Conservation (phyloP, 30 jellyfish, hydroid and myxozoan genomes). For the Aurelia aurita complex sp. Pacific region DNA sequence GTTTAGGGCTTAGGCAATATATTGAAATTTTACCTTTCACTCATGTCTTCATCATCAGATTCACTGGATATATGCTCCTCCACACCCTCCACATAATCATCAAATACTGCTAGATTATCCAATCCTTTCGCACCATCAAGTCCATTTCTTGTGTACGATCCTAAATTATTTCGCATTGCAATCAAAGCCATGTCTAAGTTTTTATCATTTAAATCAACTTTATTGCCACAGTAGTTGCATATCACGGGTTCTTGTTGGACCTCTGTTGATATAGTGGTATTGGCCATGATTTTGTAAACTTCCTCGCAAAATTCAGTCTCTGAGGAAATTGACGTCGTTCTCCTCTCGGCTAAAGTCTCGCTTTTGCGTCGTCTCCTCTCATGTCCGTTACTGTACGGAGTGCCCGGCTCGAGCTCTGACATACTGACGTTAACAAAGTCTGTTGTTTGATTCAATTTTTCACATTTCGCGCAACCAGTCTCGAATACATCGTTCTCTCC, state of each 20-base stretch:
- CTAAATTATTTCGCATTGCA: conserved; percentile 72
- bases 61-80: neutral
- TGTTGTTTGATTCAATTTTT: neutral
- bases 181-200: conserved; percentile 65
- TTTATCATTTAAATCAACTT: conserved; percentile 72
- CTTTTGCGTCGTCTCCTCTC: neutral
- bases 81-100: conserved; percentile 10
- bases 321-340: conserved; percentile 28
- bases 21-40: neutral
- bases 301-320: conserved; percentile 67
- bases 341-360: neutral
- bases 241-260: conserved; percentile 61
- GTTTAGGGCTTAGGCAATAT: too few relatives aligned
- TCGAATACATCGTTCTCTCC: conserved; percentile 78
- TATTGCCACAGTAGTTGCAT: conserved; percentile 89
- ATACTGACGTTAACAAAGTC: conserved; percentile 31
- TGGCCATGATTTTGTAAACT: conserved; percentile 62
- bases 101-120: conserved; percentile 19
- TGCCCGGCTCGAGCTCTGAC: conserved; percentile 11
- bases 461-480: conserved; percentile 48
- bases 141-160: conserved; percentile 30
- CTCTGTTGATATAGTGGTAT: conserved; percentile 16
- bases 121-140: conserved; percentile 22
- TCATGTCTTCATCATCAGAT: conserved; percentile 10
- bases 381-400: conserved; percentile 4